Conservation (phyloP, 2,113 vertebrate genomes). For the human region DNA sequence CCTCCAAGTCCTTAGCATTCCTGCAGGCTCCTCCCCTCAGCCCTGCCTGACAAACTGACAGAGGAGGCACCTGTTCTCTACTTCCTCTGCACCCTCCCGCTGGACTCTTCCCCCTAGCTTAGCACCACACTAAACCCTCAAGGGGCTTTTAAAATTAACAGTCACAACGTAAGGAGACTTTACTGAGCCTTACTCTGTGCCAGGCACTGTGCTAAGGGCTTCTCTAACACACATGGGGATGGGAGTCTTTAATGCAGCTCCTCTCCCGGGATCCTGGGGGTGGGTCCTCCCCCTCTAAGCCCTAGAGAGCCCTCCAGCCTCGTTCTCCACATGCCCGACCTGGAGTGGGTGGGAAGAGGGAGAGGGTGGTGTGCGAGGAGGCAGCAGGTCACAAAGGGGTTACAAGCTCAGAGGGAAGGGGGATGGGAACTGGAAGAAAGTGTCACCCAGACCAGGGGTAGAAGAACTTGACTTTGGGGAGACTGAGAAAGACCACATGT, state of each 20-base stretch:
- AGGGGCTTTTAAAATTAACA: neutral
- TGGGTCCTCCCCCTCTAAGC: neutral
- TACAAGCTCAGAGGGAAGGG: neutral
- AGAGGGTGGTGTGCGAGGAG: neutral
- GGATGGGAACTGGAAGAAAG: neutral
- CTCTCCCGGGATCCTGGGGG: neutral
- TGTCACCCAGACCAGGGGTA: too few relatives aligned
- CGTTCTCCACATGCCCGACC: conserved; percentile 31
- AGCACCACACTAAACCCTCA: neutral
- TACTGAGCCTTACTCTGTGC: neutral
- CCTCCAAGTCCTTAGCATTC: conserved; percentile 52
- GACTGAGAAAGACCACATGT: neutral
- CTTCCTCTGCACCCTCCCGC: neutral
- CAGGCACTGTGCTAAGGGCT: neutral
- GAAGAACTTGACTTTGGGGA: neutral
- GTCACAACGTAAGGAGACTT: neutral
- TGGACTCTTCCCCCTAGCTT: neutral
- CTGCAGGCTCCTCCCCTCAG: neutral
- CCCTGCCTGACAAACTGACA: neutral
- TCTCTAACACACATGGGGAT: neutral
- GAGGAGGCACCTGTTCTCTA: conserved; percentile 8
- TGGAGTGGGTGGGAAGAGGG: neutral
- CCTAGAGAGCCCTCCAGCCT: neutral
- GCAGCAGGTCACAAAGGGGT: conserved; percentile 39
- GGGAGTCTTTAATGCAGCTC: neutral